A percentile compares a stretch with the other conserved stretches of the same genome.
phyloP scores from a whole-genome alignment of 2,888 invertebrate species.

The Mythimna impura region DNA sequence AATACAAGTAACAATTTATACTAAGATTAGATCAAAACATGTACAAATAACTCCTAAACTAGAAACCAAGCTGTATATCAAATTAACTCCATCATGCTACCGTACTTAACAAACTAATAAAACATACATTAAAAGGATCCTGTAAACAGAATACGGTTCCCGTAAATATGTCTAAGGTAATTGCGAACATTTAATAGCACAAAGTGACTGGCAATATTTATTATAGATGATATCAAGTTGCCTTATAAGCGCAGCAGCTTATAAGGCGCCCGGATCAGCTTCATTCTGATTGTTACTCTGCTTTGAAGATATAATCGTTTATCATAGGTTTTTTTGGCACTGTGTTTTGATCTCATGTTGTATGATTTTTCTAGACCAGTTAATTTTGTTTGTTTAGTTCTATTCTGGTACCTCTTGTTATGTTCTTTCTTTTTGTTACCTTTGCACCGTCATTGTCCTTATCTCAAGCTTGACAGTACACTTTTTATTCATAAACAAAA shows the following conservation, averaged over 20 bases:
- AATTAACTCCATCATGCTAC: constrained; percentile 49
- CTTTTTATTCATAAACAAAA: not conserved
- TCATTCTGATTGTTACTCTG: constrained; percentile 47
- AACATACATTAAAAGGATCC: constrained; percentile 41
- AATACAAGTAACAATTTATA: constrained; percentile 27
- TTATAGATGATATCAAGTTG: constrained; percentile 69
- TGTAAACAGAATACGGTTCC: constrained; percentile 38
- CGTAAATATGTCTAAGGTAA: constrained; percentile 55
- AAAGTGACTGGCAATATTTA: constrained; percentile 63
- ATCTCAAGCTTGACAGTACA: not conserved
- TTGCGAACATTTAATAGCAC: constrained; percentile 56
- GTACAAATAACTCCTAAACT: constrained; percentile 16
- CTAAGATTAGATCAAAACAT: constrained; percentile 41
- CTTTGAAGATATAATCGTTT: constrained; percentile 43
- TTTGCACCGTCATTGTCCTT: not conserved
- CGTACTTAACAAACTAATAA: constrained; percentile 40
- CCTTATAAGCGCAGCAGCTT: constrained; percentile 71
- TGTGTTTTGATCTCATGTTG: constrained; percentile 7
- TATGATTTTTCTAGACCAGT: constrained; percentile 2
- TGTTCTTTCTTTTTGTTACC: not conserved
- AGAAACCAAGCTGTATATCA: constrained; percentile 33
- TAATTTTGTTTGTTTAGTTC: not conserved
- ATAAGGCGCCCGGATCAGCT: constrained; percentile 48
- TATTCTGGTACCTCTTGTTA: not conserved
- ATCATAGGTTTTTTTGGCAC: constrained; percentile 34